Evolutionary conservation across 1,140 invertebrate species (phyloP).

Genomic region (Diorhabda sublineata): DNA sequence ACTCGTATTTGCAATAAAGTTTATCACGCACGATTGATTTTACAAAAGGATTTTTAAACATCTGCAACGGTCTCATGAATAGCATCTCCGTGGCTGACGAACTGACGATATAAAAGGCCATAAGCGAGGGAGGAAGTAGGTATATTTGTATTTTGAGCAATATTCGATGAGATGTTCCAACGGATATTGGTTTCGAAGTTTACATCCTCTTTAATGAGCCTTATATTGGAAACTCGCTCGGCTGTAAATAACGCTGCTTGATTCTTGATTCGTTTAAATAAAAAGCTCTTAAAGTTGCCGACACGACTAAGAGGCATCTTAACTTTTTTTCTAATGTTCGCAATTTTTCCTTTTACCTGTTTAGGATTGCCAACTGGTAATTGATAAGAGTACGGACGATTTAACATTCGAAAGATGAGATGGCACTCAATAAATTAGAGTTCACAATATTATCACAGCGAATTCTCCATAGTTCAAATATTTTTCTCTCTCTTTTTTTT

Average conservation of each 20-base stretch:
- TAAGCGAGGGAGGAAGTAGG: constrained; percentile 14
- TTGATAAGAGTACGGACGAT: too few relatives aligned
- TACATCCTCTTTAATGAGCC: constrained; percentile 33
- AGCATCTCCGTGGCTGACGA: constrained; percentile 5
- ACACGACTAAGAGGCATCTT: background rate
- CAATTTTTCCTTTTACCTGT: background rate
- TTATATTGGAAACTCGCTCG: constrained; percentile 27
- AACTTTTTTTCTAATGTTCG: background rate
- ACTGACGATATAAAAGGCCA: constrained; percentile 12
- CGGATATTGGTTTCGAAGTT: constrained; percentile 34
- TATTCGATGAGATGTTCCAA: constrained; percentile 23
- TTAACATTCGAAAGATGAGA: too few relatives aligned
- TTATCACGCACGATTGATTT: constrained; percentile 27
- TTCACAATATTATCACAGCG: too few relatives aligned
- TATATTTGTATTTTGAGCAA: constrained; percentile 27
- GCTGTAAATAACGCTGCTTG: constrained; percentile 21
- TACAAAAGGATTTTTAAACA: constrained; percentile 26
- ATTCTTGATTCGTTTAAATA: constrained; percentile 28
- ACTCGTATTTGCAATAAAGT: constrained; percentile 22
- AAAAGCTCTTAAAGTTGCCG: constrained; percentile 5
- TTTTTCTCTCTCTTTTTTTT: too few relatives aligned
- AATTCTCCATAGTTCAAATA: too few relatives aligned
- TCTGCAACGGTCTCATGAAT: constrained; percentile 23
- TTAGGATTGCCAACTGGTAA: too few relatives aligned
- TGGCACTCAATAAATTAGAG: too few relatives aligned